Evolutionary conservation across 2,113 vertebrate species (phyloP).

Genomic region (Cariama cristata): DNA sequence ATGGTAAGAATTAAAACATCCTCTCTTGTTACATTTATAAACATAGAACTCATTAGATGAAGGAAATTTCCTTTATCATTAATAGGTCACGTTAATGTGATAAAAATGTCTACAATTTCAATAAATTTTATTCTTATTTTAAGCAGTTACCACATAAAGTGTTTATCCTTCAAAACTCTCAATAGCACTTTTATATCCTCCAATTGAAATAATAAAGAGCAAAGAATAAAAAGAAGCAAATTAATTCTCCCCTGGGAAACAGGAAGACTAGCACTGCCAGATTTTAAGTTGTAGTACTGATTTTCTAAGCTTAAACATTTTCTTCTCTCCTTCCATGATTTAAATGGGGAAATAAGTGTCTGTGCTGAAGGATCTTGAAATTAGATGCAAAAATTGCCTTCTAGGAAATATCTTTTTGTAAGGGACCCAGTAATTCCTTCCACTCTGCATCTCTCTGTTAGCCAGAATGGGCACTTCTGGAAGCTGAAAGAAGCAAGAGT

Average conservation of each 20-base stretch:
- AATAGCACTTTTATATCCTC: slow-evolving; percentile 73
- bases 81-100: slow-evolving; percentile 74
- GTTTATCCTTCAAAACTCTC: slow-evolving; percentile 75
- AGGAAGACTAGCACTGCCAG: slow-evolving; percentile 55
- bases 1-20: slow-evolving; percentile 66
- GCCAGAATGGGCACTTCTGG: not conserved
- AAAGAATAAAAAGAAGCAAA: slow-evolving; percentile 78
- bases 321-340: slow-evolving; percentile 49
- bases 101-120: slow-evolving; percentile 65
- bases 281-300: slow-evolving; percentile 56
- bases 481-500: not conserved
- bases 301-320: not conserved
- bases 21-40: slow-evolving; percentile 68
- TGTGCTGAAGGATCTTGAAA: slow-evolving; percentile 50
- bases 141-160: slow-evolving; percentile 68
- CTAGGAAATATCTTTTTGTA: not conserved
- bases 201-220: slow-evolving; percentile 75
- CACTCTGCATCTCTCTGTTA: rapidly evolving
- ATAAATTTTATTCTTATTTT: slow-evolving; percentile 72
- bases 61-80: slow-evolving; percentile 79
- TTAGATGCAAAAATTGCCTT: slow-evolving; percentile 51
- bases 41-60: slow-evolving; percentile 68
- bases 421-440: not conserved
- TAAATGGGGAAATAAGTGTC: slow-evolving; percentile 14
- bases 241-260: slow-evolving; percentile 67